Evolutionary conservation across 2,113 vertebrate genomes (phyloP), one percentile per base, ranked within the genome.

Genomic region (Meriones unguiculatus): DNA sequence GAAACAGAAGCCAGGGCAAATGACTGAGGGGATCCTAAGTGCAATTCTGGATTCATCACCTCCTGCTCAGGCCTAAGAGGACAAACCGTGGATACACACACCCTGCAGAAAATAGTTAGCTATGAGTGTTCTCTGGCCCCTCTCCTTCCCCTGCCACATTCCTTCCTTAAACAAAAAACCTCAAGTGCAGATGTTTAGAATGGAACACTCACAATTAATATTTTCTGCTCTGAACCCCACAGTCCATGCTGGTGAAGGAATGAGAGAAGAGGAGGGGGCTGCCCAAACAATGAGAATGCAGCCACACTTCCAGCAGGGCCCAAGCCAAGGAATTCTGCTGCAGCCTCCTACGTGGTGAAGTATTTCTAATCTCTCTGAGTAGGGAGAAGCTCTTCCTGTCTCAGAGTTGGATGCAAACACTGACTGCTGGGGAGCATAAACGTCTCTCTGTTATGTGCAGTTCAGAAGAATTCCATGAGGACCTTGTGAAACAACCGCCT

Each of bases 331-430:
- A 95, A 97, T 97, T 96, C 93, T 54, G 90, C 75, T 89, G 64
- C 90, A 62, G 93, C 96, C 95, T 97, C 97, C 96, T 94, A 97
- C 97, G 12, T 91, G 85, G 92, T 50, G 8, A 97, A 97, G 94
- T 93, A 95, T 97, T 98, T 97, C 96, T 97, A 95, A 98, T 96
- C 92, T 96, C 90, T 87, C 38, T 24, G 89, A 78, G 65, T 46
- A 72, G 85, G 77, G 85, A 95, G 92, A 96, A 93, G 91, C 59
- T 87, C 50, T 94, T 97, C 95, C 95, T 94, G 89, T 86, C 87
- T 91, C 70, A 72, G 91, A 97, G 92, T 5, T 91, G 92, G 80
- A 81, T 73, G 96, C 96, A 76, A 95, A 76, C 11, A 24, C 81
- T 95, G 65, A 87, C 93, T 93, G 81, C 96, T 75, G 46, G 64